These are phyloP conservation scores for Acanthornis magna DNA, from an alignment of 2,797 vertebrate species.

Conservation along the genomic window DNA sequence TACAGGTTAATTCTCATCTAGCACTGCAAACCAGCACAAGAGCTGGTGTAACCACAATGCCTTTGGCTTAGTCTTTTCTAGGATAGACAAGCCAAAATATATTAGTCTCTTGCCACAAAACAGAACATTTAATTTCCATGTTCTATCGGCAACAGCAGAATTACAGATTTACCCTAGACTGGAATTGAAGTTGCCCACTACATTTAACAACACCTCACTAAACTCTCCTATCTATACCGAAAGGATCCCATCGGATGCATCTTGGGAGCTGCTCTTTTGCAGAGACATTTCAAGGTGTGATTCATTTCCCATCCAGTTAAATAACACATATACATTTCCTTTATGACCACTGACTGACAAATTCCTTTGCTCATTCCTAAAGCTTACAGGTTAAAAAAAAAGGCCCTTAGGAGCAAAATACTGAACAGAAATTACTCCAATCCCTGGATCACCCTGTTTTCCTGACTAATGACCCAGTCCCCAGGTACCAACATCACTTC, in stretches of 20 bases:
- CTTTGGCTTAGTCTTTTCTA: not conserved
- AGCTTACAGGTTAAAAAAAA: not conserved
- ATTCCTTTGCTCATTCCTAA: not conserved
- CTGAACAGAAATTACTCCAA: not conserved
- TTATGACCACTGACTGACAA: not conserved
- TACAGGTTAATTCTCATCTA: not conserved
- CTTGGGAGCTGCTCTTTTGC: slow-evolving; percentile 7
- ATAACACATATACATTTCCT: not conserved
- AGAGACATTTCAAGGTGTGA: not conserved
- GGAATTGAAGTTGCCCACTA: not conserved
- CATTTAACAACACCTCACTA: not conserved
- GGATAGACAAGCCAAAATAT: not conserved
- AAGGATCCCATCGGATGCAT: not conserved
- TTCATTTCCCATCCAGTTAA: slow-evolving; percentile 1
- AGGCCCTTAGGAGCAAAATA: not conserved
- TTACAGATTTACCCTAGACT: not conserved
- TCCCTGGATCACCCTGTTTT: not conserved
- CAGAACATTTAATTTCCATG: not conserved
- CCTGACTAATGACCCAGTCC: not conserved
- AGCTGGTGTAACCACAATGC: not conserved
- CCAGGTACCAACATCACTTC: not conserved
- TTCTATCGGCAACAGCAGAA: not conserved
- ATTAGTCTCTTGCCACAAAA: not conserved
- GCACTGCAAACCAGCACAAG: not conserved
- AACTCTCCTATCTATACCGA: not conserved